Base-by-base conservation (phyloP, 1,140 invertebrate genomes). In the Penaeus indicus region DNA sequence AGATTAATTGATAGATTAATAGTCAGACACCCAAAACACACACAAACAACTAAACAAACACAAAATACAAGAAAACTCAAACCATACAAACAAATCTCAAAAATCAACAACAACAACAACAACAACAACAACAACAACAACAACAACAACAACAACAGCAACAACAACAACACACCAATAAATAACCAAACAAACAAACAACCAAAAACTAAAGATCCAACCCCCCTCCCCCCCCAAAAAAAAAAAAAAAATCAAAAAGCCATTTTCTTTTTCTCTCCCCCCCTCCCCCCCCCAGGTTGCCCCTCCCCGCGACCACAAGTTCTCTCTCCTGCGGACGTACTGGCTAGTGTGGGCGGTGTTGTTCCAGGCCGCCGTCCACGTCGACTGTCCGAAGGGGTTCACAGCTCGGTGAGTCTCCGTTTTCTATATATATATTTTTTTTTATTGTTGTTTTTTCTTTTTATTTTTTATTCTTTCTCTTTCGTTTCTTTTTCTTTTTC, bases 331-430 rank as follows among this genome's bases (percentile, higher is more conserved):
- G 92, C 96, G 98, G 84, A 98, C 98, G 1, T 98, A 99, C 92
- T 99, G 98, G 99, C 94, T 99, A 86, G 98, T 99, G n/a, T 99
- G 98, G 98, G 97, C 98, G n/a, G 97, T 99, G 62, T 94, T 99
- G 25, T 99, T 99, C 93, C 97, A 97, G 93, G 98, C 98, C 42
- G 97, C 98, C 69, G 98, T 99, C 13, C 97, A 98, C 92, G 97
- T 98, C 77, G 98, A 99, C 93, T 98, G 97, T 75, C 98, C 98
- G 0, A 94, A 96, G 91, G 98, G 98, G 64, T 98, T 98, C 92
- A 98, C 96, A 85, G 96, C 96, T 60, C 96, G 95, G 95, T 95
- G 92, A 92, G 92, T 91, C n/a, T 64, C 67, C 18, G 54, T 54
- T 16, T 11, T 54, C 11, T 47, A 13, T 4, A 0, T 47, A 3